Percentiles rank a stretch among this genome's conserved stretches.
phyloP scores from a whole-genome alignment of 2,888 invertebrate genomes.

The Meghimatium bilineatum region DNA sequence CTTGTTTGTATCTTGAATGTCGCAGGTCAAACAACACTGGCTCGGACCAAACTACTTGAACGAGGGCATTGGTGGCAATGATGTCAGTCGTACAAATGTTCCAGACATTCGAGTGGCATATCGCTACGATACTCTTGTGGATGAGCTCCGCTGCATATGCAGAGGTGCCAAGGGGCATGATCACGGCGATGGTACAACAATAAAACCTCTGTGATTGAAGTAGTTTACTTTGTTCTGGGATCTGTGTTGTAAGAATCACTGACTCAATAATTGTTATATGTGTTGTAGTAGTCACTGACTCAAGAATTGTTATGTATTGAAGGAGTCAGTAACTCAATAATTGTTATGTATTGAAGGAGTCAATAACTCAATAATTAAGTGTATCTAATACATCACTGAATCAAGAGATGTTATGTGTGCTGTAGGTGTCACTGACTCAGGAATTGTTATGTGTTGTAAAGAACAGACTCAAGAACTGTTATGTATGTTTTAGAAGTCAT shows the following conservation, averaged over 20 bases:
- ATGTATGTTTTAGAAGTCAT: too few species aligned
- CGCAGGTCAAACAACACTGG: constrained; percentile 97
- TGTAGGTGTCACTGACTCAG: too few species aligned
- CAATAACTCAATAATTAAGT: too few species aligned
- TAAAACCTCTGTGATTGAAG: not conserved
- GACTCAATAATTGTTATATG: too few species aligned
- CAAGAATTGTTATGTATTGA: too few species aligned
- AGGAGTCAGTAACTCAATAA: too few species aligned
- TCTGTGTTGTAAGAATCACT: not conserved
- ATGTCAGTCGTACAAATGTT: constrained; percentile 97
- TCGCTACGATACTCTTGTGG: constrained; percentile 92
- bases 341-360: too few species aligned
- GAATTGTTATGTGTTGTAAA: too few species aligned
- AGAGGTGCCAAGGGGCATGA: constrained; percentile 65
- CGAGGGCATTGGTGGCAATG: constrained; percentile 97
- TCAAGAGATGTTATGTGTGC: too few species aligned
- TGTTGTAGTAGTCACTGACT: too few species aligned
- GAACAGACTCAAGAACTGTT: too few species aligned
- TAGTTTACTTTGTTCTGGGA: not conserved
- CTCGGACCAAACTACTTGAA: constrained; percentile 95
- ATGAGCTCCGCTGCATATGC: constrained; percentile 83
- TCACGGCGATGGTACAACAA: constrained; percentile 29
- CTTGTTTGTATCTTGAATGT: not conserved
- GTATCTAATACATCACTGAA: too few species aligned
- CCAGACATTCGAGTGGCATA: constrained; percentile 97